These are phyloP conservation scores for Cosmia trapezina DNA, from an alignment of 2,888 invertebrate genomes.

Conservation along the genomic window DNA sequence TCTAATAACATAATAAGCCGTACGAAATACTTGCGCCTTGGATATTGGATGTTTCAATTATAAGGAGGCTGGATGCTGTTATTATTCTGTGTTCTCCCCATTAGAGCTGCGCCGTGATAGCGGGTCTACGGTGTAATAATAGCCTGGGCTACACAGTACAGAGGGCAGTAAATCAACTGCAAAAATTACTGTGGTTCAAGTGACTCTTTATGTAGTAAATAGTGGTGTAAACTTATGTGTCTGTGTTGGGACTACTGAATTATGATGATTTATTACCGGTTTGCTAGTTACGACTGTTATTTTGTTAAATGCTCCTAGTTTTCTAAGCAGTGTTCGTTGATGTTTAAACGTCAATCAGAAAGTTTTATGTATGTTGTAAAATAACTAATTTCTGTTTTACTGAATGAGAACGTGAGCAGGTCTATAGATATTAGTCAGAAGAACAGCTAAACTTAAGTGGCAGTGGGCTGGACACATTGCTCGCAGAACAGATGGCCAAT, in stretches of 20 bases:
- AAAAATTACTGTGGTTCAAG: slow-evolving; percentile 39
- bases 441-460: no score
- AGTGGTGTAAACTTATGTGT: background rate
- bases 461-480: no score
- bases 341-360: background rate
- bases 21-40: slow-evolving; percentile 49
- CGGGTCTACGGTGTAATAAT: slow-evolving; percentile 54
- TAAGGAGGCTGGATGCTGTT: slow-evolving; percentile 40
- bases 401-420: background rate
- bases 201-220: slow-evolving; percentile 43
- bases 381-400: background rate
- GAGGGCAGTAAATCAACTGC: slow-evolving; percentile 53
- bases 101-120: slow-evolving; percentile 56
- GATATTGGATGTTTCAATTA: slow-evolving; percentile 66
- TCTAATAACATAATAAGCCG: slow-evolving; percentile 56
- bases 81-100: slow-evolving; percentile 61
- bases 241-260: slow-evolving; percentile 10
- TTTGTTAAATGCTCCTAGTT: background rate
- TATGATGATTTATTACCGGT: slow-evolving; percentile 18
- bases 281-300: background rate
- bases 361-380: background rate
- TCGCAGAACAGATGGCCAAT: no score
- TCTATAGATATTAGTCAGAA: no score
- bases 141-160: slow-evolving; percentile 38
- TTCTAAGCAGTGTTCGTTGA: background rate